Evolutionary conservation across 2,888 invertebrate genomes (phyloP), one percentile per base, ranked within the genome.

Genomic region (Rhabditoides inermis): DNA sequence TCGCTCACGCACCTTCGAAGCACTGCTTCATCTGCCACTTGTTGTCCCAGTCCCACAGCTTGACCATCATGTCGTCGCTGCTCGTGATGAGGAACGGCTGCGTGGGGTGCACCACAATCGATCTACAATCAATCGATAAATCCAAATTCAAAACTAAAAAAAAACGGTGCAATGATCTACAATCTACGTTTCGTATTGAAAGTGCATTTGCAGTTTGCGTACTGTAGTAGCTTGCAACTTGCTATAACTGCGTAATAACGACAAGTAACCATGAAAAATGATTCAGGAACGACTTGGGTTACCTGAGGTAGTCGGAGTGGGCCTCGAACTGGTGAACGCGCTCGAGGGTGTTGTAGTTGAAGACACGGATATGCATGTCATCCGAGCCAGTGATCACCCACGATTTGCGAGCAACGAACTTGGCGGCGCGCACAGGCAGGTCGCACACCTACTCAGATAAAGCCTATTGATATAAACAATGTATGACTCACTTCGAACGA

Each of bases 31-130:
- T 90, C 0, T 87, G 84, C 95, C 95, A 99, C 73, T 88, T 84
- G 77, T 94, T 92, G 50, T 98, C 98, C 98, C 98, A 98, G 78
- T 99, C 98, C 98, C 98, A 98, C 55, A 99, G 79, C 78, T 99
- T 99, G 60, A 99, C 91, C 51, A 90, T 81, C 87, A 98, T 88
- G 76, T 99, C 98, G 83, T 98, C 95, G 89, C 78, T 53, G 80
- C 79, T 59, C 0, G 95, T 95, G 45, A 99, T 82, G 63, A 99
- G 86, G 76, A 90, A 89, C 0, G 98, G 91, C 76, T 95, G 95
- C 41, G 90, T 88, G 3, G 98, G 95, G 81, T 98, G 98, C 12
- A 98, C 86, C 5, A 88, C 89, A 72, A 99, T 92, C 73, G 88
- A 89, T 59, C 75, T 61, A 30, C 25, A 55, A 30, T 4, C n/a